Conservation (phyloP, 2,113 vertebrate genomes). For the Aspiorhynchus laticeps region DNA sequence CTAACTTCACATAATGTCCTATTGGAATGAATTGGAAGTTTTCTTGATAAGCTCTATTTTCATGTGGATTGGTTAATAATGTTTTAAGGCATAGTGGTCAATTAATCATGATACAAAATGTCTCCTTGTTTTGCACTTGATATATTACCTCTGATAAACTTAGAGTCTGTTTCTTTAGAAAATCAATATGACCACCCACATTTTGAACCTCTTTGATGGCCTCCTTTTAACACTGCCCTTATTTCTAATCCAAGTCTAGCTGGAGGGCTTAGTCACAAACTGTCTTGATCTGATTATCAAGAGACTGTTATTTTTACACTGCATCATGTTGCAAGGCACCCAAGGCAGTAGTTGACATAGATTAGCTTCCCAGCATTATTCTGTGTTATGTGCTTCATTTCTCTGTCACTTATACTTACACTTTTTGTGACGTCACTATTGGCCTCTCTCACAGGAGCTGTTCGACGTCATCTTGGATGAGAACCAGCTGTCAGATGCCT, state of each 20-base stretch:
- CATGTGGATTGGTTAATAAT: neutral
- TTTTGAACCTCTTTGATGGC: neutral
- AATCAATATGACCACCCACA: neutral
- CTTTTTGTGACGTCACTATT: conserved; percentile 7
- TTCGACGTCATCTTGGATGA: conserved; percentile 97
- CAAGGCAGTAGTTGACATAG: conserved; percentile 38
- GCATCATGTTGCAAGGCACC: neutral
- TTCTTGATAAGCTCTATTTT: neutral
- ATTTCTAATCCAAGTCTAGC: conserved; percentile 32
- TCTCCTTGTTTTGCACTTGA: neutral
- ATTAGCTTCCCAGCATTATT: neutral
- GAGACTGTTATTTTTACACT: conserved; percentile 36
- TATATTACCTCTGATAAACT: neutral
- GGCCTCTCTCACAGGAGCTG: conserved; percentile 80
- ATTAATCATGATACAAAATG: conserved; percentile 1
- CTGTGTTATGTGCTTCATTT: neutral
- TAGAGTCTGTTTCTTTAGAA: neutral
- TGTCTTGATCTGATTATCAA: conserved; percentile 29
- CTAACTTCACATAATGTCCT: neutral
- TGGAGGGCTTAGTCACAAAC: conserved; percentile 33
- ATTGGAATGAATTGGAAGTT: neutral
- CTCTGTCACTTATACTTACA: neutral
- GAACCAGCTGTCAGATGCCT: conserved; percentile 96
- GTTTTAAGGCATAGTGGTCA: neutral
- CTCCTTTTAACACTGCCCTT: conserved; percentile 25